Evolutionary conservation across 1,140 invertebrate genomes (phyloP).

Genomic region (Hyphantria cunea): DNA sequence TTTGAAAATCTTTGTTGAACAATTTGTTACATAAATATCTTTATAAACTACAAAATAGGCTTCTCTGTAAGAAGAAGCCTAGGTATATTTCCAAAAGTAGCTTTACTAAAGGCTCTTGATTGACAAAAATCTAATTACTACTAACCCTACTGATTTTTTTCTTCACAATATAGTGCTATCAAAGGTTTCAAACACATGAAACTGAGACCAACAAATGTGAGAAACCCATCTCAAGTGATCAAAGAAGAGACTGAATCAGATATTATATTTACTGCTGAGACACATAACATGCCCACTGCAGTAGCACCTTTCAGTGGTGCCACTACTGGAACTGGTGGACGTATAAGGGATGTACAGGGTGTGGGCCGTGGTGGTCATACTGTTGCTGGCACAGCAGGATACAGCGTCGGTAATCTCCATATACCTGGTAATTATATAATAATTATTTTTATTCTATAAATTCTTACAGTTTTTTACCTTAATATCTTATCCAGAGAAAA

Average conservation of each 20-base stretch:
- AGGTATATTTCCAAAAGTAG: no score
- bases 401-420: conserved; percentile 95
- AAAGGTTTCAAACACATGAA: conserved; percentile 88
- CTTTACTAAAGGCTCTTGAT: no score
- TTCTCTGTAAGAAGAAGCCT: no score
- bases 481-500: neutral
- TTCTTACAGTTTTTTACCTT: conserved; percentile 17
- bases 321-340: conserved; percentile 97
- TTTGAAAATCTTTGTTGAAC: no score
- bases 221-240: conserved; percentile 85
- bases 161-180: conserved; percentile 89
- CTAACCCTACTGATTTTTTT: no score
- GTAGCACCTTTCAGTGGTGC: conserved; percentile 97
- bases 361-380: conserved; percentile 95
- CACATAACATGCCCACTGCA: conserved; percentile 99
- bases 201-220: conserved; percentile 84
- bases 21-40: no score
- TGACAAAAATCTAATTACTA: no score
- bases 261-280: conserved; percentile 99
- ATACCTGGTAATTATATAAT: conserved; percentile 87
- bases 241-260: conserved; percentile 86
- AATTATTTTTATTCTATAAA: no score
- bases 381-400: conserved; percentile 97
- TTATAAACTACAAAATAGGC: no score
- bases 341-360: conserved; percentile 96